These are phyloP conservation scores for Rhabdophis nuchalis DNA, from an alignment of 2,797 vertebrate species.

Conservation along the genomic window DNA sequence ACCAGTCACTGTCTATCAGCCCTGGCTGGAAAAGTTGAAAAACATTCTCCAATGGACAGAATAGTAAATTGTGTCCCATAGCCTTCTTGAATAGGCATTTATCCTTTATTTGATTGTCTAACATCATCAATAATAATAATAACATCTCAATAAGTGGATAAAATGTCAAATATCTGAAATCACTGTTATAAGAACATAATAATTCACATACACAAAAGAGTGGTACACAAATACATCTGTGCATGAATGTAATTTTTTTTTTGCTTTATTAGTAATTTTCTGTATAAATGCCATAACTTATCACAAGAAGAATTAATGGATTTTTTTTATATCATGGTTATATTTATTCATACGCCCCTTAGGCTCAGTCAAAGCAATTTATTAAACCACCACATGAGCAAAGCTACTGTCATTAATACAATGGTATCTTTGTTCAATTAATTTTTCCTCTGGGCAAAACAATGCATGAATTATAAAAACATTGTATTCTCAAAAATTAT, in stretches of 20 bases:
- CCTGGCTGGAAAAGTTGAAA: neutral
- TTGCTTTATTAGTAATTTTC: constrained; percentile 2
- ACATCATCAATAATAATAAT: neutral
- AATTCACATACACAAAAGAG: neutral
- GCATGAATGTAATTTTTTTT: neutral
- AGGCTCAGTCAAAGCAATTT: neutral
- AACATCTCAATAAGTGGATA: neutral
- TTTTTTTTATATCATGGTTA: constrained; percentile 3
- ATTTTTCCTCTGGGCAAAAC: neutral
- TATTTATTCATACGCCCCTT: neutral
- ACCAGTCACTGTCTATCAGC: neutral
- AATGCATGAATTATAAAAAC: neutral
- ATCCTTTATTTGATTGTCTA: neutral
- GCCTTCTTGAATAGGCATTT: neutral
- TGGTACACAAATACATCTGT: neutral
- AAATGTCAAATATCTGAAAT: neutral
- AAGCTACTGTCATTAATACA: neutral
- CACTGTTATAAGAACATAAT: neutral
- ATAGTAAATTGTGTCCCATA: neutral
- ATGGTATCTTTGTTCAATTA: neutral
- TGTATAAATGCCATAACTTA: neutral
- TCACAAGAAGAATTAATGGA: constrained; percentile 2
- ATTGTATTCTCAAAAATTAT: neutral
- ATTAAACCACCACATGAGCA: neutral
- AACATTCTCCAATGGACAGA: neutral